These are phyloP conservation scores for Remorina albescens DNA, from an alignment of 2,797 vertebrate species.

Conservation along the genomic window DNA sequence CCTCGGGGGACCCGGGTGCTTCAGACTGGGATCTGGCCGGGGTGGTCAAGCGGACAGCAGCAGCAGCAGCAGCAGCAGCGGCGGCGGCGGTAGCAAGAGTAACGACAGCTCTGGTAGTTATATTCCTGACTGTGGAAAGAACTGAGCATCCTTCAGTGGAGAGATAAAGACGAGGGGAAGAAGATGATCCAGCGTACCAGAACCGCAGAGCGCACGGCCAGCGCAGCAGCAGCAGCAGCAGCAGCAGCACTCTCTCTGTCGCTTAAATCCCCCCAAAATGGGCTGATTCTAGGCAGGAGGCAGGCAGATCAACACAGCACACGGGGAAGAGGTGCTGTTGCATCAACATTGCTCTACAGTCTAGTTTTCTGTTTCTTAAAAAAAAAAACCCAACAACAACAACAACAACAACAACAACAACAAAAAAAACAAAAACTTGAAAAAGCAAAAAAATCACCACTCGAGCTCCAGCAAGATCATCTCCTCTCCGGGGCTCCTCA, in stretches of 20 bases:
- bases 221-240: slow-evolving; percentile 67
- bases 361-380: slow-evolving; percentile 38
- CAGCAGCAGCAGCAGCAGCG: slow-evolving; percentile 13
- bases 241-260: slow-evolving; percentile 53
- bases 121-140: slow-evolving; percentile 78
- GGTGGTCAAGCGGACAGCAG: slow-evolving; percentile 42
- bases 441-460: slow-evolving; percentile 44
- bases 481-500: slow-evolving; percentile 55
- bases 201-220: slow-evolving; percentile 54
- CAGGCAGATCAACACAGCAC: slow-evolving; percentile 53
- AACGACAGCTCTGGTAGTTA: slow-evolving; percentile 53
- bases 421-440: too few species aligned
- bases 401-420: too few species aligned
- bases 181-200: slow-evolving; percentile 69
- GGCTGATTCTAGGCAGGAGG: slow-evolving; percentile 51
- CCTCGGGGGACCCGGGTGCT: slow-evolving; percentile 39
- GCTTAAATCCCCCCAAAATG: slow-evolving; percentile 69
- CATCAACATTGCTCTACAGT: slow-evolving; percentile 72
- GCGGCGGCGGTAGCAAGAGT: slow-evolving; percentile 35
- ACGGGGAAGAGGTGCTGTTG: slow-evolving; percentile 59
- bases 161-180: slow-evolving; percentile 49
- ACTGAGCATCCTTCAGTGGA: slow-evolving; percentile 80
- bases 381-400: too few species aligned
- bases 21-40: slow-evolving; percentile 62
- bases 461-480: slow-evolving; percentile 52